Base-by-base conservation (phyloP, 2,797 vertebrate species). In the Chloroceryle inda region DNA sequence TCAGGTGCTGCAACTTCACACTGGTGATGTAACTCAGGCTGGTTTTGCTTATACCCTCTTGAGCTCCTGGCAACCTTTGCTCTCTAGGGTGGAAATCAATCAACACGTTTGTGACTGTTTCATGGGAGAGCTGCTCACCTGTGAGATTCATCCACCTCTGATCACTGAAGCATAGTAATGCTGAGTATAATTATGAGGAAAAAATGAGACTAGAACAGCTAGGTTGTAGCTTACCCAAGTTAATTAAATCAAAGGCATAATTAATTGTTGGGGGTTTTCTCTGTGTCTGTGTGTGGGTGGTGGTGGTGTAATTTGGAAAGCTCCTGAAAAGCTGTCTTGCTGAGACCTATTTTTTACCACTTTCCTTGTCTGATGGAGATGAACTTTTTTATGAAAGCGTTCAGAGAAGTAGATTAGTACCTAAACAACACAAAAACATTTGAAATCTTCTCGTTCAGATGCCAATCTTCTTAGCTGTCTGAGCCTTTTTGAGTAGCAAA, bases 401-500 rank as follows among this genome's bases (percentile, higher is more conserved):
- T 77, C 64, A 87, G 87, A 96, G 37, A 94, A 72, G 68, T 38
- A 84, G 59, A 93, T 94, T 86, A 94, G 88, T 91, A 68, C 63
- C 59, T 77, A 96, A 96, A 68, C 83, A 95, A 68, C 58, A 85
- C 55, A 79, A 85, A 88, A 94, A 56, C 62, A 84, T 68, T 94
- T 86, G 83, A 97, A 92, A 95, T 95, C 90, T 79, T 95, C 82
- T 94, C 24, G 55, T 94, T 97, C 86, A 75, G 75, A 72, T 42
- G 90, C 89, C 93, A 98, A 52, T 96, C 85, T 96, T 97, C 90
- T 91, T 95, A 62, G 93, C 85, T 87, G 75, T 61, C 78, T 92
- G 85, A 94, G 73, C 50, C 42, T 92, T 97, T 97, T 97, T 80
- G 94, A 96, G 94, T 82, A 85, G 52, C 75, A 93, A 62, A 97